Percentiles rank a stretch among this genome's conserved stretches.
Evolutionary conservation across 2,797 vertebrate species (phyloP).

Genomic region (Okamejei kenojei): DNA sequence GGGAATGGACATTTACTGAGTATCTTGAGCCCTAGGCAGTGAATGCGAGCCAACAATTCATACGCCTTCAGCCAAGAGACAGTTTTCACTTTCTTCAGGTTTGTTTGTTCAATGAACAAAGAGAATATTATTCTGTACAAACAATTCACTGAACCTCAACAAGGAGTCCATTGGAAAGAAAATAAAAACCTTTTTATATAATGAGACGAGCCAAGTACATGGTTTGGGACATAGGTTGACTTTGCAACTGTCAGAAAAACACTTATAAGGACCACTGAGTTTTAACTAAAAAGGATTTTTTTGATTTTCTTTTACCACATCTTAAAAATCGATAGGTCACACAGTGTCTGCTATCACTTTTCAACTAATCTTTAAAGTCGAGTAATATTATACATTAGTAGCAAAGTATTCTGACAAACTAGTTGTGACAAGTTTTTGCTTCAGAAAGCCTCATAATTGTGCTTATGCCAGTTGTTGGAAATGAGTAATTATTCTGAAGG

Average conservation of each 20-base stretch:
- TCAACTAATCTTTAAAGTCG: conserved; percentile 19
- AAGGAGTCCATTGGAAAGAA: neutral
- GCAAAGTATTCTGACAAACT: neutral
- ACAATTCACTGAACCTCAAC: conserved; percentile 9
- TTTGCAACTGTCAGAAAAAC: neutral
- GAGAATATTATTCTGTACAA: conserved; percentile 27
- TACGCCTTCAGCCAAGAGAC: neutral
- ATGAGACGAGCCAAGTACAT: neutral
- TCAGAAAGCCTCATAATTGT: neutral
- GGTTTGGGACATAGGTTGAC: conserved; percentile 7
- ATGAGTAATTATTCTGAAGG: neutral
- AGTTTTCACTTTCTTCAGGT: conserved; percentile 18
- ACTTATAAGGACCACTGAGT: neutral
- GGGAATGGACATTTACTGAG: neutral
- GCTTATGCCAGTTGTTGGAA: neutral
- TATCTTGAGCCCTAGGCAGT: neutral
- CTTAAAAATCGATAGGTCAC: neutral
- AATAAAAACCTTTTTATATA: neutral
- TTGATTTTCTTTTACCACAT: neutral
- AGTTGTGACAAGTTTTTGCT: neutral
- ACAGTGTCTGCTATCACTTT: neutral
- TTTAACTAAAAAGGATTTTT: conserved; percentile 3
- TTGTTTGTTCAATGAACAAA: neutral
- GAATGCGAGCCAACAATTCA: neutral
- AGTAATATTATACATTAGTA: neutral